Evolutionary conservation across 2,113 vertebrate species (phyloP).

Genomic region (Amblyornis subalaris): DNA sequence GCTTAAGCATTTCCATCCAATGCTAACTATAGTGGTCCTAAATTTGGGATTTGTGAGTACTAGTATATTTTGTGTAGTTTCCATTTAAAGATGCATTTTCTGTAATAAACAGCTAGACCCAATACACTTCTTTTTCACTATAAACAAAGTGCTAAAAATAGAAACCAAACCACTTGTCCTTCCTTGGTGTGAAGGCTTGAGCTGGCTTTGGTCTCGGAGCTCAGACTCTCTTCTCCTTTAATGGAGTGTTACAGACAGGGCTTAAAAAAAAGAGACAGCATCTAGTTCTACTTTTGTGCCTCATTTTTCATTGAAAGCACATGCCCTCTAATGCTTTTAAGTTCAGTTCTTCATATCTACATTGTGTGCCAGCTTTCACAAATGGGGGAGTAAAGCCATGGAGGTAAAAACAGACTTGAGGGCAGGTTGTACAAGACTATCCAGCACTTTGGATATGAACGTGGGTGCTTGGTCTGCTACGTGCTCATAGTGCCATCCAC

Average conservation of each 20-base stretch:
- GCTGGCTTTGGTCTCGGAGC: neutral
- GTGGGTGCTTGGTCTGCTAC: accelerated
- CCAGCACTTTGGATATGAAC: neutral
- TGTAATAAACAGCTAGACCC: neutral
- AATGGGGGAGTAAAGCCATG: neutral
- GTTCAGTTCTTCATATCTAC: neutral
- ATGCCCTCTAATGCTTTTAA: neutral
- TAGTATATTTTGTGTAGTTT: neutral
- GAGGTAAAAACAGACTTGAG: neutral
- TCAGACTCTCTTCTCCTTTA: neutral
- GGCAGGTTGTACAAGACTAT: neutral
- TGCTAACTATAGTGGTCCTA: neutral
- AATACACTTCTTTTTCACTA: neutral
- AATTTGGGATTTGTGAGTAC: neutral
- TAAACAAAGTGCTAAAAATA: neutral
- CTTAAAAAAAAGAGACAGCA: neutral
- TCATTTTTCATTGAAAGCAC: neutral
- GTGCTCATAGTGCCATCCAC: neutral
- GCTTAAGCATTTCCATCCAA: neutral
- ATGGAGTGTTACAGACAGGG: neutral
- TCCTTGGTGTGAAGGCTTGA: neutral
- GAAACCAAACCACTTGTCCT: neutral
- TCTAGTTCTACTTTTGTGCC: neutral
- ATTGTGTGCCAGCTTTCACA: neutral
- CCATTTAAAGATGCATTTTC: neutral